Percentiles rank a stretch among this genome's conserved stretches.
phyloP scores from a whole-genome alignment of 2,113 vertebrate species.

The Meriones unguiculatus region DNA sequence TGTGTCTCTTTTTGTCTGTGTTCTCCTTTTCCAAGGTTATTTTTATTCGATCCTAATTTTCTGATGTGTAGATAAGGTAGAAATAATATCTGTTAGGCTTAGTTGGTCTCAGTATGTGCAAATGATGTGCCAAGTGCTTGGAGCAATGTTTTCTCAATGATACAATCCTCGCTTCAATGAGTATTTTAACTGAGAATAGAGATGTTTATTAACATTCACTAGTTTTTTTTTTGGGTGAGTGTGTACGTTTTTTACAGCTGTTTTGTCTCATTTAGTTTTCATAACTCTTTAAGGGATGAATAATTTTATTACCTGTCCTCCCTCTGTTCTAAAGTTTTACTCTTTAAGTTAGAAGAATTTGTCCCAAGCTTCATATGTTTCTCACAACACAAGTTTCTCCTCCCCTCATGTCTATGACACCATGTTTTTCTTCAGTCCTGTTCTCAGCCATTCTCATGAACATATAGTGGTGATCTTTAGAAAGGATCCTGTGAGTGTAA shows the following conservation, averaged over 20 bases:
- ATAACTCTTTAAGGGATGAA: too few species aligned
- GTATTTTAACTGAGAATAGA: neutral
- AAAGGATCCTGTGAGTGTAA: neutral
- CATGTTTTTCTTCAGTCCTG: neutral
- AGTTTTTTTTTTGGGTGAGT: too few species aligned
- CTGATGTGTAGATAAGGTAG: neutral
- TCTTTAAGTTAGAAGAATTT: neutral
- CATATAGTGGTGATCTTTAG: neutral
- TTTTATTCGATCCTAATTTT: neutral
- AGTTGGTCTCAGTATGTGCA: neutral
- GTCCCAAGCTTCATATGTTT: neutral
- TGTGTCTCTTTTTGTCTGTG: neutral
- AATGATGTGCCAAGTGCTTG: neutral
- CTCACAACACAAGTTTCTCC: neutral
- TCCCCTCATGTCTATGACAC: neutral
- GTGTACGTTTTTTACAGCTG: too few species aligned
- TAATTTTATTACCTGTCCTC: accelerated
- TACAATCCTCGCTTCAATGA: neutral
- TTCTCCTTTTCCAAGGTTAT: neutral
- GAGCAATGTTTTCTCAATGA: neutral
- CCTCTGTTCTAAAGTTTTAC: neutral
- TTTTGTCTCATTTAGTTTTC: neutral
- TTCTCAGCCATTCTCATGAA: neutral
- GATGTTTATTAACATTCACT: neutral
- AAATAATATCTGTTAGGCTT: neutral